A percentile compares a stretch with the other conserved stretches of the same genome.
These are phyloP conservation scores for Macquaria ambigua DNA, from an alignment of 2,113 vertebrate genomes.

Conservation along the genomic window DNA sequence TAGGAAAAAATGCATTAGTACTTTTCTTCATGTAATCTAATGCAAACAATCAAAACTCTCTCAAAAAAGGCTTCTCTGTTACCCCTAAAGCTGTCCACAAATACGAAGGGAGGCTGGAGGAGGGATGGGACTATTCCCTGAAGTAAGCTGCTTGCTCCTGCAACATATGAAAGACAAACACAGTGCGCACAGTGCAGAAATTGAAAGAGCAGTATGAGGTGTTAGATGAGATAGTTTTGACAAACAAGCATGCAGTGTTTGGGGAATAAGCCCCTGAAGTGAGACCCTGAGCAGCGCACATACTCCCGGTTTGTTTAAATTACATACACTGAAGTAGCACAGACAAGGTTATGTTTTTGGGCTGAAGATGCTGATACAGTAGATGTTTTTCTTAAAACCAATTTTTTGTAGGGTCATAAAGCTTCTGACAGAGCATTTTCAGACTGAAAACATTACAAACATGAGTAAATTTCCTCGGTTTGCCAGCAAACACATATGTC, in stretches of 20 bases:
- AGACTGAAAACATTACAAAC: background rate
- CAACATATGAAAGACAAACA: conserved; percentile 65
- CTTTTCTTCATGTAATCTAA: background rate
- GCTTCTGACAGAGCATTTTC: background rate
- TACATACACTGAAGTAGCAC: conserved; percentile 16
- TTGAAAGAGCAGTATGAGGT: conserved; percentile 54
- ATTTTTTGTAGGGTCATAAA: background rate
- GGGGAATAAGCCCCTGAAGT: conserved; percentile 42
- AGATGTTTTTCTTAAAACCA: background rate
- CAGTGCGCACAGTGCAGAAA: conserved; percentile 42
- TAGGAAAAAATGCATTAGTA: background rate
- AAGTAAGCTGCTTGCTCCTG: conserved; percentile 38
- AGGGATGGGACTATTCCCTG: conserved; percentile 31
- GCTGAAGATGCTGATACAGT: background rate
- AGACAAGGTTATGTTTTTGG: background rate
- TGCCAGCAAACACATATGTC: background rate
- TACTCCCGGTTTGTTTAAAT: conserved; percentile 33
- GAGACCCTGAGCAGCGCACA: conserved; percentile 33
- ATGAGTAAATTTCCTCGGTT: background rate
- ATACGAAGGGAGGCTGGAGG: conserved; percentile 11
- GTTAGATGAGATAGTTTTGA: conserved; percentile 56
- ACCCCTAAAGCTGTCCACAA: background rate
- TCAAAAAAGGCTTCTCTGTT: background rate
- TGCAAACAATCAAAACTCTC: conserved; percentile 12
- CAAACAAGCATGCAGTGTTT: conserved; percentile 46